A percentile compares a stretch with the other conserved stretches of the same genome.
Evolutionary conservation across 2,113 vertebrate genomes (phyloP).

Genomic region (Columba janthina): DNA sequence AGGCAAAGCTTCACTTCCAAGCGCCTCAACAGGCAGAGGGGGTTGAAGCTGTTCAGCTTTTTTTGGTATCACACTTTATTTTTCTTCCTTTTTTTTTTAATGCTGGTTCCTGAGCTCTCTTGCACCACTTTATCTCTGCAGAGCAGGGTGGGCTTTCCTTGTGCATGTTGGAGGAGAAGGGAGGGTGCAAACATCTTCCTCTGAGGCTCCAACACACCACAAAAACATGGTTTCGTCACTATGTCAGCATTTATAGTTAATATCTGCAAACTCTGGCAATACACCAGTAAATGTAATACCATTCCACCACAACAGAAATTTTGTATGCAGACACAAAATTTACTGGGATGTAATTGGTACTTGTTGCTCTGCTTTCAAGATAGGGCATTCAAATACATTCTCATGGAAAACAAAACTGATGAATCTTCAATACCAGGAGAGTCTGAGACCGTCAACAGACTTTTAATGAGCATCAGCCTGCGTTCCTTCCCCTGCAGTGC

Average conservation of each 20-base stretch:
- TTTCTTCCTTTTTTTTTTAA: neutral
- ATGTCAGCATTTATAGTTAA: neutral
- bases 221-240: neutral
- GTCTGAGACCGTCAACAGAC: neutral
- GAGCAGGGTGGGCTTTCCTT: neutral
- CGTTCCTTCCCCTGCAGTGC: neutral
- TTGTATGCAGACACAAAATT: neutral
- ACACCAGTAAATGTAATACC: neutral
- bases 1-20: neutral
- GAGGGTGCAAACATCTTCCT: neutral
- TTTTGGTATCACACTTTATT: neutral
- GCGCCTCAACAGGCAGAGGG: neutral
- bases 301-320: neutral
- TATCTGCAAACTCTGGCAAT: neutral
- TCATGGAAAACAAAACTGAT: neutral
- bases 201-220: neutral
- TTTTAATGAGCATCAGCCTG: neutral
- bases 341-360: neutral
- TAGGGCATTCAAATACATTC: neutral
- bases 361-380: slow-evolving; percentile 39
- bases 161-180: neutral
- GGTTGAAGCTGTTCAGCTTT: neutral
- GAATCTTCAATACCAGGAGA: neutral
- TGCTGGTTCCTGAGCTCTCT: neutral
- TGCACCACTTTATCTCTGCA: neutral